phyloP scores from a whole-genome alignment of 2,797 vertebrate species.

The Crax fasciolata region DNA sequence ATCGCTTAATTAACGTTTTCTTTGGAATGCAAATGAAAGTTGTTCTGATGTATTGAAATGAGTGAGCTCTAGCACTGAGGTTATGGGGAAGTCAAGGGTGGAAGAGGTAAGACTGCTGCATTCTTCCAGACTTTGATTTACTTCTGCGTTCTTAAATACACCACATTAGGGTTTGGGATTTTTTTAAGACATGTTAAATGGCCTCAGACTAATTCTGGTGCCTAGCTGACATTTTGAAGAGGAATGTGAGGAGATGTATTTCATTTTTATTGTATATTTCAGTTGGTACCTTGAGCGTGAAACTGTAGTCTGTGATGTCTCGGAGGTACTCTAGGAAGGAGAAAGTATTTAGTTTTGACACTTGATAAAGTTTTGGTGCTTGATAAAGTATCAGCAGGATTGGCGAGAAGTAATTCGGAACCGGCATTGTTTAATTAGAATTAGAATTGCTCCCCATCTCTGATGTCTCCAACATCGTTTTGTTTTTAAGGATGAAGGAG shows the following conservation, averaged over 20 bases:
- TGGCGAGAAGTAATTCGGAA: background rate
- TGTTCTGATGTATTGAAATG: background rate
- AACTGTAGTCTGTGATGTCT: background rate
- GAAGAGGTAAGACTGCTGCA: fast-evolving
- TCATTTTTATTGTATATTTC: background rate
- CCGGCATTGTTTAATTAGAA: too few species aligned
- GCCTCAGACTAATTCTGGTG: background rate
- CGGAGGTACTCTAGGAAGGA: background rate
- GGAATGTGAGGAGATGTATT: background rate
- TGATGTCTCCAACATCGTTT: background rate
- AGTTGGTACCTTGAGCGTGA: background rate
- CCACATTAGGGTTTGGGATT: background rate
- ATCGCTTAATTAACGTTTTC: background rate
- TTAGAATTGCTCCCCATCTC: background rate
- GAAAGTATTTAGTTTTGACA: background rate
- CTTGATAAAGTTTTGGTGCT: too few species aligned
- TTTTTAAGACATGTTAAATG: background rate
- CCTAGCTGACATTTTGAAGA: background rate
- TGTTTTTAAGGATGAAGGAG: background rate
- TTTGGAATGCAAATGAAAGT: background rate
- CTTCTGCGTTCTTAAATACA: background rate
- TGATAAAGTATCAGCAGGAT: background rate
- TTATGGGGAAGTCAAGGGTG: background rate
- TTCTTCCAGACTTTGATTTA: background rate
- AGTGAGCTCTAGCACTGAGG: background rate